A percentile compares a stretch with the other conserved stretches of the same genome.
phyloP scores from a whole-genome alignment of 2,888 invertebrate species.

The Nycteola revayana region DNA sequence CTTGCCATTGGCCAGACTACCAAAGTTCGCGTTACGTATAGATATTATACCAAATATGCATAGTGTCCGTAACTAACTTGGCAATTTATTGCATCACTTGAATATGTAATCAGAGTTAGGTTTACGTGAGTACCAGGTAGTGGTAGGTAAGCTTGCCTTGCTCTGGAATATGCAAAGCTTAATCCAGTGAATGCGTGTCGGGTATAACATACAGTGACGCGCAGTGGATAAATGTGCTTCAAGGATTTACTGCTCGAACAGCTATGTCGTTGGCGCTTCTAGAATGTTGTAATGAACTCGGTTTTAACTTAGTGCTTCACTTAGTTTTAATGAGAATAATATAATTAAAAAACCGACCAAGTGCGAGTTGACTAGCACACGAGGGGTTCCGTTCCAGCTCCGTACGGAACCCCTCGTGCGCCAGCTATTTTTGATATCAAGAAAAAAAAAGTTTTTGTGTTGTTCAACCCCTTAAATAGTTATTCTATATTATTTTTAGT shows the following conservation, averaged over 20 bases:
- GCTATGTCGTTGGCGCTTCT: constrained; percentile 15
- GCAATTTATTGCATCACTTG: constrained; percentile 54
- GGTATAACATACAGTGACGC: constrained; percentile 36
- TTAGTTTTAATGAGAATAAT: too few relatives aligned
- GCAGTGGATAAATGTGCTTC: constrained; percentile 24
- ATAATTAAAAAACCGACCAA: too few relatives aligned
- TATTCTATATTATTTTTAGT: too few relatives aligned
- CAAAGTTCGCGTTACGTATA: constrained; percentile 8
- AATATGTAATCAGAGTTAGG: constrained; percentile 48
- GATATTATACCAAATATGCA: constrained; percentile 27
- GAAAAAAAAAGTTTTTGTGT: too few relatives aligned
- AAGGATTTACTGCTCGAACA: constrained; percentile 21
- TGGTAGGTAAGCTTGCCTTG: constrained; percentile 18
- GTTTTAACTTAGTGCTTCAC: too few relatives aligned
- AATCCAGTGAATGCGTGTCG: constrained; percentile 53
- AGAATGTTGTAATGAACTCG: not conserved
- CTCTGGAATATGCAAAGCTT: constrained; percentile 59
- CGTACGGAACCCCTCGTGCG: too few relatives aligned
- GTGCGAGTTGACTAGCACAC: too few relatives aligned
- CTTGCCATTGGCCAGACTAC: not conserved
- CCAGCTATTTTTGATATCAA: too few relatives aligned
- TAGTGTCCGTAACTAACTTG: constrained; percentile 34
- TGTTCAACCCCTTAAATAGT: too few relatives aligned
- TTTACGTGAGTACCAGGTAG: constrained; percentile 17
- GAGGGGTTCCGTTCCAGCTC: too few relatives aligned